phyloP scores from a whole-genome alignment of 2,797 vertebrate genomes.

The Trachurus trachurus region DNA sequence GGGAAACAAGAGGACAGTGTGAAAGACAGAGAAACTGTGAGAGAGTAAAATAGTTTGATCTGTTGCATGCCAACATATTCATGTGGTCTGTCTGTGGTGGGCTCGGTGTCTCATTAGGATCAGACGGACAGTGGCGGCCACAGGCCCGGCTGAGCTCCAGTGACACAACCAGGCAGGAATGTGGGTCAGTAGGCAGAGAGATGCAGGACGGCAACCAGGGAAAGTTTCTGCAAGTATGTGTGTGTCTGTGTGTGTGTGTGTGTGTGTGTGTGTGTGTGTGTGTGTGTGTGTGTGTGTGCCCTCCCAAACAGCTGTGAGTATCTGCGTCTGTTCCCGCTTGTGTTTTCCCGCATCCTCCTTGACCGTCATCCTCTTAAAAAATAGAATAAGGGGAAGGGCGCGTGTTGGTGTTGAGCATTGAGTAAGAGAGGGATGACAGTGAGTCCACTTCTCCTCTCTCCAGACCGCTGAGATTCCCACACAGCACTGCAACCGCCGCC shows the following conservation, averaged over 20 bases:
- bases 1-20: background rate
- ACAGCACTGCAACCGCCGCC: background rate
- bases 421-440: conserved; percentile 61
- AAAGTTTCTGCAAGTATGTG: conserved; percentile 50
- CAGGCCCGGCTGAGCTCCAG: conserved; percentile 60
- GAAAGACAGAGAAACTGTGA: too few relatives aligned
- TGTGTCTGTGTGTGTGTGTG: conserved; percentile 26
- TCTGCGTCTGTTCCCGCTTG: conserved; percentile 60
- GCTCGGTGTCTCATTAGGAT: conserved; percentile 55
- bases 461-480: conserved; percentile 22
- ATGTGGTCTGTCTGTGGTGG: conserved; percentile 23
- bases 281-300: conserved; percentile 18
- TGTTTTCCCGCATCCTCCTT: conserved; percentile 60
- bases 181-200: conserved; percentile 80
- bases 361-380: conserved; percentile 67
- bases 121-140: conserved; percentile 64
- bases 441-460: conserved; percentile 60
- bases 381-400: conserved; percentile 73
- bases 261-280: conserved; percentile 29
- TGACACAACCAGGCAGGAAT: conserved; percentile 82
- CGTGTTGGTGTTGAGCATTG: conserved; percentile 57
- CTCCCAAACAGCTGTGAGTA: conserved; percentile 41
- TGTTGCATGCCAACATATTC: conserved; percentile 13
- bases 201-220: conserved; percentile 43
- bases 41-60: conserved; percentile 18